Evolutionary conservation across 2,888 invertebrate genomes (phyloP).

Genomic region (Lordiphosa andalusiaca): DNA sequence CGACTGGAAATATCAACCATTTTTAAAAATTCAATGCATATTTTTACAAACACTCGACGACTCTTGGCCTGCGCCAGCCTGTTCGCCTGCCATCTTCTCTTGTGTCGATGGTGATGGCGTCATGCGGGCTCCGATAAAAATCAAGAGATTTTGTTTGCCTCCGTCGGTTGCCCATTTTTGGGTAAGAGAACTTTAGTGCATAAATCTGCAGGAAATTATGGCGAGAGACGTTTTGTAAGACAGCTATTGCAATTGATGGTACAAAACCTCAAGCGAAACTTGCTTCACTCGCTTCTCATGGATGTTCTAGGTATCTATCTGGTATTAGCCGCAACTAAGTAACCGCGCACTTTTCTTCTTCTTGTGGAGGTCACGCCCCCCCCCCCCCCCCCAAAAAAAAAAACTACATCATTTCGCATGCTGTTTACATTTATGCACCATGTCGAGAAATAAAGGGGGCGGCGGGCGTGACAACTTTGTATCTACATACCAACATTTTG

Average conservation of each 20-base stretch:
- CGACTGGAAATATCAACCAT: not conserved
- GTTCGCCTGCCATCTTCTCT: slow-evolving; percentile 3
- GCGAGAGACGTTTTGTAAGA: slow-evolving; percentile 17
- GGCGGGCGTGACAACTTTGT: slow-evolving; percentile 45
- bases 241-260: slow-evolving; percentile 40
- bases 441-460: slow-evolving; percentile 22
- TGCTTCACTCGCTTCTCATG: slow-evolving; percentile 8
- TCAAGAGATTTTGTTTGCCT: slow-evolving; percentile 24
- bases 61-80: not conserved
- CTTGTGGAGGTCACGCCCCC: slow-evolving; percentile 44
- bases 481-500: slow-evolving; percentile 33
- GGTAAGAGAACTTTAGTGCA: slow-evolving; percentile 35
- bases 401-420: slow-evolving; percentile 46
- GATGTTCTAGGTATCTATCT: slow-evolving; percentile 33
- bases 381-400: slow-evolving; percentile 18
- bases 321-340: slow-evolving; percentile 43
- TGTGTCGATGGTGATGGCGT: slow-evolving; percentile 43
- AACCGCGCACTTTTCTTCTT: not conserved
- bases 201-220: slow-evolving; percentile 51
- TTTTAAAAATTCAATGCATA: slow-evolving; percentile 50
- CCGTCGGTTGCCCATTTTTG: slow-evolving; percentile 33
- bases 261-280: slow-evolving; percentile 12
- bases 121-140: slow-evolving; percentile 54
- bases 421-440: slow-evolving; percentile 60
- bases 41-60: slow-evolving; percentile 39